These are phyloP conservation scores for Phyllopteryx taeniolatus DNA, from an alignment of 2,113 vertebrate genomes.

Conservation along the genomic window DNA sequence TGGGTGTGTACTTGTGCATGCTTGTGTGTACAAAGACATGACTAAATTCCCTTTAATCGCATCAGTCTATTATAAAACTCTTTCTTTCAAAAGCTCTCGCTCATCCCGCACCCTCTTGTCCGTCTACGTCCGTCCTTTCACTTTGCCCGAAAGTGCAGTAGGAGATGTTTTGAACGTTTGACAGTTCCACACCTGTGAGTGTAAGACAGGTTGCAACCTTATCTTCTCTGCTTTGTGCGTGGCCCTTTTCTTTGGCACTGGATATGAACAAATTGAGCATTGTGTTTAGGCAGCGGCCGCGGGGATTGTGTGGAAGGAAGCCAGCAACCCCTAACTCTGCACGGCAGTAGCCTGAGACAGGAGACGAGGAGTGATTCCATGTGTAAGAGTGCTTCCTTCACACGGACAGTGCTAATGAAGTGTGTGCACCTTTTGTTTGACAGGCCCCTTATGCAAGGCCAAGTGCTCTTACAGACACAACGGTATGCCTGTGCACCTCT, in stretches of 20 bases:
- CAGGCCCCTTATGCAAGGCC: constrained; percentile 33
- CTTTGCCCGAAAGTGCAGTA: constrained; percentile 15
- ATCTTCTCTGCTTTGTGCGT: constrained; percentile 74
- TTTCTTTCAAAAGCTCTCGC: constrained; percentile 27
- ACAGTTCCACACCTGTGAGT: constrained; percentile 77
- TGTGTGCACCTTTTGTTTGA: constrained; percentile 64
- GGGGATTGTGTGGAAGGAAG: constrained; percentile 64
- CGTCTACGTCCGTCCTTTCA: constrained; percentile 33
- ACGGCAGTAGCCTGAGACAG: constrained; percentile 66
- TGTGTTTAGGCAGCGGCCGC: constrained; percentile 68
- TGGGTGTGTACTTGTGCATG: constrained; percentile 20
- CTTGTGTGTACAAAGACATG: constrained; percentile 36
- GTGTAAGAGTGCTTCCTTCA: constrained; percentile 69
- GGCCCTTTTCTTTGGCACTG: constrained; percentile 63
- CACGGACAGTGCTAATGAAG: constrained; percentile 69
- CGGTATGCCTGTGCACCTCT: background rate
- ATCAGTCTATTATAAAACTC: constrained; percentile 36
- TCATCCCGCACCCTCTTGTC: constrained; percentile 33
- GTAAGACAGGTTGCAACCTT: constrained; percentile 82
- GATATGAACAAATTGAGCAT: constrained; percentile 80
- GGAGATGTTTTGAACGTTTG: constrained; percentile 67
- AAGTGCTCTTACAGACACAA: constrained; percentile 28
- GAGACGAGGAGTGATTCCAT: constrained; percentile 68
- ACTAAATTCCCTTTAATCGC: constrained; percentile 42
- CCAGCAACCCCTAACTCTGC: constrained; percentile 51